Evolutionary conservation across 30 jellyfish, hydroid and myxozoan species (phyloP).

Genomic region (Cassiopea xamachana): DNA sequence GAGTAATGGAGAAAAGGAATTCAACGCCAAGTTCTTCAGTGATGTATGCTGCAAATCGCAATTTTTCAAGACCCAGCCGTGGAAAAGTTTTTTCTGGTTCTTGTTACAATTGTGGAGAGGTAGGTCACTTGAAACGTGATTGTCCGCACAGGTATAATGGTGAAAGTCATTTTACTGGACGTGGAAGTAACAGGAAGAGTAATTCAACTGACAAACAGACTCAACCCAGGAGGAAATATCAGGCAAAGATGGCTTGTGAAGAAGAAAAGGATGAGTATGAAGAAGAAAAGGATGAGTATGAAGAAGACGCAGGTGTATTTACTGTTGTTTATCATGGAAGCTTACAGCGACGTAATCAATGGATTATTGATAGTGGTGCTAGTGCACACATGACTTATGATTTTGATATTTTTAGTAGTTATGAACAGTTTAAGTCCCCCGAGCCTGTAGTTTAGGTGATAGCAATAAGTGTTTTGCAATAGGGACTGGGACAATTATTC

Average conservation of each 20-base stretch:
- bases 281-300: neutral
- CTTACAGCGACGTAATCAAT: slow-evolving; percentile 5
- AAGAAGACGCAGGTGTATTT: neutral
- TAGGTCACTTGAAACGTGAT: slow-evolving; percentile 15
- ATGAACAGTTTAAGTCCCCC: slow-evolving; percentile 12
- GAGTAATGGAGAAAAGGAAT: neutral
- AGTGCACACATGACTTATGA: slow-evolving; percentile 51
- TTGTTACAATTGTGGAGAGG: slow-evolving; percentile 15
- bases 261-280: neutral
- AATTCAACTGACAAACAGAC: neutral
- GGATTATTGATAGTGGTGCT: slow-evolving; percentile 70
- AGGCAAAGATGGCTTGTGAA: neutral
- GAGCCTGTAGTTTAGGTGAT: slow-evolving; percentile 39
- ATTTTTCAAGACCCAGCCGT: neutral
- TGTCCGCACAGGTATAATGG: neutral
- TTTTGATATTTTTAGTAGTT: slow-evolving; percentile 6
- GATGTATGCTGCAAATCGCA: neutral
- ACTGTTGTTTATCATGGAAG: neutral
- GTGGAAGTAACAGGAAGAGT: neutral
- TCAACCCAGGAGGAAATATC: neutral
- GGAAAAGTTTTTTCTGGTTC: neutral
- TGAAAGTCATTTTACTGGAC: neutral
- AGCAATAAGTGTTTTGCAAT: neutral
- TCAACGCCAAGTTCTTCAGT: neutral
- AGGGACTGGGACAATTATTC: slow-evolving; percentile 31